Percentiles rank a stretch among this genome's conserved stretches.
Evolutionary conservation across 1,140 invertebrate species (phyloP).

Genomic region (Bombus sylvicola): DNA sequence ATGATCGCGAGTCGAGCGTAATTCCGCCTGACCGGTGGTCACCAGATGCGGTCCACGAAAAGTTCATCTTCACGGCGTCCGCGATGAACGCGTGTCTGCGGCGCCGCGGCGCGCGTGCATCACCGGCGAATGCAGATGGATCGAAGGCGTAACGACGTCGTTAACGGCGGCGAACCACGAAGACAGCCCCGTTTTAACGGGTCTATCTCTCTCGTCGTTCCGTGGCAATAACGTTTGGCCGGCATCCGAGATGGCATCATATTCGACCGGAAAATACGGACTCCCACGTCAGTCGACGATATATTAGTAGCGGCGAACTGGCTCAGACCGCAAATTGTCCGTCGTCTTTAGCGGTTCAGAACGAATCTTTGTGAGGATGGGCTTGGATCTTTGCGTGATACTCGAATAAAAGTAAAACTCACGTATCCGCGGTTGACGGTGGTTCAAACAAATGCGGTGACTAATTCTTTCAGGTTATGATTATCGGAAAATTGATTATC

Average conservation of each 20-base stretch:
- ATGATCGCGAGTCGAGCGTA: constrained; percentile 43
- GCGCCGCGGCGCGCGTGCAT: neutral
- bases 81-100: constrained; percentile 37
- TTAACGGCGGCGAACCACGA: constrained; percentile 62
- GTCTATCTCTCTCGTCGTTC: neutral
- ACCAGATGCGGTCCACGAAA: constrained; percentile 50
- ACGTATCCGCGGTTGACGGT: too few species aligned
- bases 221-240: constrained; percentile 44
- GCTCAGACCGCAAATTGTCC: constrained; percentile 6
- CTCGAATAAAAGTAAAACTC: too few species aligned
- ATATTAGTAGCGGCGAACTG: constrained; percentile 23
- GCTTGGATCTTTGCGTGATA: too few species aligned
- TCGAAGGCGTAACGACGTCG: constrained; percentile 67
- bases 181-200: constrained; percentile 60
- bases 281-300: constrained; percentile 51
- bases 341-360: neutral
- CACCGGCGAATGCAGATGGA: constrained; percentile 44
- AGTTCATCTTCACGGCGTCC: neutral
- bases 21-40: constrained; percentile 32
- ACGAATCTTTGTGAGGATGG: neutral
- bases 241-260: constrained; percentile 50
- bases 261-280: constrained; percentile 61
- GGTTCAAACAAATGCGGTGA: too few species aligned
- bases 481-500: too few species aligned
- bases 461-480: too few species aligned